These are phyloP conservation scores for Eupristina koningsbergeri DNA, from an alignment of 1,140 invertebrate species.

Conservation along the genomic window DNA sequence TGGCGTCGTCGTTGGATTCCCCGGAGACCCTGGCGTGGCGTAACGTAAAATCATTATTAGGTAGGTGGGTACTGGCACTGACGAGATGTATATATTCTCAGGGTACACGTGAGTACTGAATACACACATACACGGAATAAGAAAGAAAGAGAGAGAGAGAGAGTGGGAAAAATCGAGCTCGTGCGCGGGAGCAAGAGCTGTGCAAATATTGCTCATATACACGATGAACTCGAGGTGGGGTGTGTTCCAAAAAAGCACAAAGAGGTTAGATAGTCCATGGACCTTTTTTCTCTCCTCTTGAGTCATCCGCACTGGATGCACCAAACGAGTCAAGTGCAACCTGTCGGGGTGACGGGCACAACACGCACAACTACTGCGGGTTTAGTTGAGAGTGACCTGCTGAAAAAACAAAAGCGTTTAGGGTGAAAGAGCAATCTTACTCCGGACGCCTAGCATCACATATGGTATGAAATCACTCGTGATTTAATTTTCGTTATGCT, in stretches of 20 bases:
- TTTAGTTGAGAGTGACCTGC: slow-evolving; percentile 3
- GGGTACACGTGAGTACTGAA: slow-evolving; percentile 51
- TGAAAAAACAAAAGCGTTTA: slow-evolving; percentile 43
- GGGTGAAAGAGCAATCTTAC: not conserved
- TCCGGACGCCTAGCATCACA: not conserved
- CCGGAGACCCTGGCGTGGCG: slow-evolving; percentile 68
- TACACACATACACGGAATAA: slow-evolving; percentile 51
- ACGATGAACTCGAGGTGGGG: not conserved
- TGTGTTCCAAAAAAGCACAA: too few relatives aligned
- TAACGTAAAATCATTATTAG: slow-evolving; percentile 75
- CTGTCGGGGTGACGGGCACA: slow-evolving; percentile 20
- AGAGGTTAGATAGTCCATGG: not conserved
- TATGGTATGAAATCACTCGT: not conserved
- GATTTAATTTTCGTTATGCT: not conserved
- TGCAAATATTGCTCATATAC: slow-evolving; percentile 67
- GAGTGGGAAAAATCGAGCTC: slow-evolving; percentile 32
- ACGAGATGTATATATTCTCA: not conserved
- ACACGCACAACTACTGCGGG: too few relatives aligned
- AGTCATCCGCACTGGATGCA: not conserved
- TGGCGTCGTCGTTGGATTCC: slow-evolving; percentile 67
- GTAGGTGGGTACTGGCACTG: slow-evolving; percentile 62
- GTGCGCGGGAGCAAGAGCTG: slow-evolving; percentile 68
- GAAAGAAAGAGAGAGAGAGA: slow-evolving; percentile 50
- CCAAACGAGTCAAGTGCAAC: slow-evolving; percentile 48
- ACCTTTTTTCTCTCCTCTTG: not conserved